A percentile compares a stretch with the other conserved stretches of the same genome.
Conservation (phyloP, 2,113 vertebrate genomes). For the Ranitomeya imitator region DNA sequence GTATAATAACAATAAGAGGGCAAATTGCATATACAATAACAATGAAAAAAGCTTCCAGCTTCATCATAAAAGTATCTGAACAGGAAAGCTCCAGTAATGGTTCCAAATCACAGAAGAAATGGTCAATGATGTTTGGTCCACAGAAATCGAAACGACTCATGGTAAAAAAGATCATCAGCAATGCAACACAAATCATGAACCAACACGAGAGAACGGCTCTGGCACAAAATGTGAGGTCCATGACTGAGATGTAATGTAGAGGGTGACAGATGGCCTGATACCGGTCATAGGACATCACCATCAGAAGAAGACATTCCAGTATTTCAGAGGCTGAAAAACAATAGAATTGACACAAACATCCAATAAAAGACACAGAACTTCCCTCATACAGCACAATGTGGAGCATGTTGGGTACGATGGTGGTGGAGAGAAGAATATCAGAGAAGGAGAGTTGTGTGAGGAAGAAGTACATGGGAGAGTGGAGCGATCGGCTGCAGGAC, state of each 20-base stretch:
- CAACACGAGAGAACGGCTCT: neutral
- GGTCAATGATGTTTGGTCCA: neutral
- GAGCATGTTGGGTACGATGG: neutral
- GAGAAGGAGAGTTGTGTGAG: neutral
- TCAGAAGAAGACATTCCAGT: neutral
- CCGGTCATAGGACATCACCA: neutral
- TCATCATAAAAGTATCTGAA: neutral
- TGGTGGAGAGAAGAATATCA: neutral
- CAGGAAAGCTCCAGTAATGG: neutral
- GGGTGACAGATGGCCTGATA: slow-evolving; percentile 2
- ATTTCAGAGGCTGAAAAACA: neutral
- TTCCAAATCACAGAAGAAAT: neutral
- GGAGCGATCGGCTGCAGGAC: too few species aligned
- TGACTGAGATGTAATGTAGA: neutral
- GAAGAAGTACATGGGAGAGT: too few species aligned
- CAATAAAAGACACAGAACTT: neutral
- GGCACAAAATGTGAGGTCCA: neutral
- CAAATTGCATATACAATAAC: neutral
- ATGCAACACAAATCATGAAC: neutral
- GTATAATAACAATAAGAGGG: neutral
- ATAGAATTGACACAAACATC: neutral
- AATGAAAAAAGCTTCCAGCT: neutral
- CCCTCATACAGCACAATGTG: neutral
- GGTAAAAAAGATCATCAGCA: neutral
- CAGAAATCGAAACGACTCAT: neutral